Evolutionary conservation across 2,888 invertebrate species (phyloP).

Genomic region (Pheosia gnoma): DNA sequence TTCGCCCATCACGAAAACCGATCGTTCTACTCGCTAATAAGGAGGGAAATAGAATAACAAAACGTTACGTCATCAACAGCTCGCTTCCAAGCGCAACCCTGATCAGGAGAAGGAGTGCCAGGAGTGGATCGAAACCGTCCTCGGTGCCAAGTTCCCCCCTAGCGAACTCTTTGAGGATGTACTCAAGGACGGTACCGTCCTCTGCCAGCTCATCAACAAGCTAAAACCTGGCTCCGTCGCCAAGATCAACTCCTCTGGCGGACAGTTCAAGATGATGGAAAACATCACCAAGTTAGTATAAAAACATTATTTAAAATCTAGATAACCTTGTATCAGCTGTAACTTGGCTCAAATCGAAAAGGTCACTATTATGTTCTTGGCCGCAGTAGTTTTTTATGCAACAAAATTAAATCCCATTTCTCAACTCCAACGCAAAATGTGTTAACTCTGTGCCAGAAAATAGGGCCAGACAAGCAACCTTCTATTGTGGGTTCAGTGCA

Average conservation of each 20-base stretch:
- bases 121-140: constrained; percentile 94
- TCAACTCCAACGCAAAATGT: too few species aligned
- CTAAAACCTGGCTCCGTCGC: constrained; percentile 93
- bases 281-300: constrained; percentile 95
- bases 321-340: background rate
- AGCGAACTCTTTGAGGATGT: constrained; percentile 94
- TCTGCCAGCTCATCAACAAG: constrained; percentile 98
- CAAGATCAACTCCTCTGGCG: constrained; percentile 97
- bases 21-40: too few species aligned
- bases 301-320: background rate
- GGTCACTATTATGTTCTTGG: background rate
- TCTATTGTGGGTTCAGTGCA: too few species aligned
- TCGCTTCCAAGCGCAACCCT: constrained; percentile 92
- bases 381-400: background rate
- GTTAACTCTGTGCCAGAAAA: too few species aligned
- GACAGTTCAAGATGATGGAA: constrained; percentile 99
- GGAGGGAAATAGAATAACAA: background rate
- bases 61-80: constrained; percentile 72
- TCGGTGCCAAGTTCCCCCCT: constrained; percentile 94
- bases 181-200: constrained; percentile 94
- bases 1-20: too few species aligned
- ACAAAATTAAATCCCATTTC: too few species aligned
- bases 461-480: too few species aligned
- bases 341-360: background rate
- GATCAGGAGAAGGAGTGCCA: constrained; percentile 94